Base-by-base conservation (phyloP, 1,140 invertebrate genomes). In the Drosophila littoralis region DNA sequence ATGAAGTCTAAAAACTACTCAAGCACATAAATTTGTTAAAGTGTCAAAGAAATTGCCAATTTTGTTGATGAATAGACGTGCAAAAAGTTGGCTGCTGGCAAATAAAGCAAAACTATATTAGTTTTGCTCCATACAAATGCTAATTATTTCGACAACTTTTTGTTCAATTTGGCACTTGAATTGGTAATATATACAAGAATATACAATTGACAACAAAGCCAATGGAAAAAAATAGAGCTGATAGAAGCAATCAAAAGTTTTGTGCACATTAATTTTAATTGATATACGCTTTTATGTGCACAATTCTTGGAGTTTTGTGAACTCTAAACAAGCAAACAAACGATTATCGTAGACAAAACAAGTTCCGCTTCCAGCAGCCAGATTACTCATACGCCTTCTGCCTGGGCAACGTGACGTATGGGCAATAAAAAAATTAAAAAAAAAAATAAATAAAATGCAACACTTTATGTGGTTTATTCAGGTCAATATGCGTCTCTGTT, bases 191-290 rank as follows among this genome's bases (percentile, higher is more conserved):
- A 71, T 32, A 48, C 43, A 58, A 55, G 46, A 54, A 67, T 77
- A 68, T 71, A 51, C 51, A 61, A 77, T 70, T 66, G 70, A 43
- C 43, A 68, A 75, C 66, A 72, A 72, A 46, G 58, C 42, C 13
- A 42, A 45, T 68, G 63, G 7, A 28, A 52, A 58, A 17, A 40
- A 48, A n/a, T n/a, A 66, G 36, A 58, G 22, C 22, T 28, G 63
- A 7, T 46, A 61, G 67, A 64, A 71, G 60, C 64, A 72, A 69
- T 65, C 61, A 38, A 74, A 86, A 88, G 59, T 88, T 86, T 66
- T 70, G 48, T 45, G 64, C 46, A 65, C 83, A 86, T 86, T 77
- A 82, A 86, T 67, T 82, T 86, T 83, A 86, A 86, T 86, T 86
- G 83, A 65, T 75, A 71, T 74, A 60, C 28, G 61, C 35, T 65